phyloP scores from a whole-genome alignment of 2,113 vertebrate species.

The Mormyrus lacerda region DNA sequence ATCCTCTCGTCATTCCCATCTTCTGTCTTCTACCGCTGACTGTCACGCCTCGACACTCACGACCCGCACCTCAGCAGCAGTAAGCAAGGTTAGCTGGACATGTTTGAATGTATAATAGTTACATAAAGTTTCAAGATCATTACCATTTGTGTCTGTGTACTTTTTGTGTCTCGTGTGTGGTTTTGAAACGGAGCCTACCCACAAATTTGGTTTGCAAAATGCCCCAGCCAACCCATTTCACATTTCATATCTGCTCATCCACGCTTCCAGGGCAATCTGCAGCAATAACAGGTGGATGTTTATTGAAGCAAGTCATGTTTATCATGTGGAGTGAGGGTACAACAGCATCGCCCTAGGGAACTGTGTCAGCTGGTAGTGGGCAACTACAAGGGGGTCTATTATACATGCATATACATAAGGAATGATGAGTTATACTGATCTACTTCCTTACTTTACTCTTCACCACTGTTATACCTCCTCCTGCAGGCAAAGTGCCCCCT shows the following conservation, averaged over 20 bases:
- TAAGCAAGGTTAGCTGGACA: background rate
- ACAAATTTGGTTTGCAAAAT: background rate
- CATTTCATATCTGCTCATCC: background rate
- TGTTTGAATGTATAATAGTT: background rate
- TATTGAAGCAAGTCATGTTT: background rate
- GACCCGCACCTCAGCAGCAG: background rate
- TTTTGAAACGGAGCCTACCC: background rate
- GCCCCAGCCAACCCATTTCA: background rate
- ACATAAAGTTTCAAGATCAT: background rate
- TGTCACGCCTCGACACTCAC: background rate
- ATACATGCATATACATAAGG: background rate
- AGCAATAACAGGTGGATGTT: background rate
- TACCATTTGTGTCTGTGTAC: background rate
- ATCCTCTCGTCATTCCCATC: background rate
- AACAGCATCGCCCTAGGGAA: background rate
- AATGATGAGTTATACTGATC: background rate
- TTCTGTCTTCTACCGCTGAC: background rate
- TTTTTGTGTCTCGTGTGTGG: background rate
- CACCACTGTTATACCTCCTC: background rate
- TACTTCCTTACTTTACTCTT: background rate
- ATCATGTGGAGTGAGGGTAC: background rate
- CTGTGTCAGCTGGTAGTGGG: background rate
- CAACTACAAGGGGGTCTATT: background rate
- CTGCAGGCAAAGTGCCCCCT: background rate
- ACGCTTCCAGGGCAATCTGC: background rate